Evolutionary conservation across 2,888 invertebrate species (phyloP), one percentile per base, ranked within the genome.

Genomic region (Platypus cylindrus): DNA sequence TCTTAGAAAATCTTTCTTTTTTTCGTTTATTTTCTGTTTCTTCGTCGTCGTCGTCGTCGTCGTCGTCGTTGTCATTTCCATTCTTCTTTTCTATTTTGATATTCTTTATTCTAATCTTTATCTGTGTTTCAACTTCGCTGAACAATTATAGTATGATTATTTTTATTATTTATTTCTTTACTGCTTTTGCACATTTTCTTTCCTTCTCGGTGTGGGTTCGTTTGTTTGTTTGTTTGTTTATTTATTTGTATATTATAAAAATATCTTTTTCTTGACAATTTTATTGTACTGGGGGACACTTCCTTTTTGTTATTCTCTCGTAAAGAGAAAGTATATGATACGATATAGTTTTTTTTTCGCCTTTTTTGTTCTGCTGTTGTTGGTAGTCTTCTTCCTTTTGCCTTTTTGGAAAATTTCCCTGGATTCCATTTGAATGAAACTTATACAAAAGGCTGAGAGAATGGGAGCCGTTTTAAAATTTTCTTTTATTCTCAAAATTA

Each of bases 61-160:
- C n/a, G n/a, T n/a, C n/a, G n/a, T n/a, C n/a, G n/a, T n/a, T n/a
- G n/a, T n/a, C n/a, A n/a, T n/a, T n/a, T n/a, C n/a, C n/a, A n/a
- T n/a, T n/a, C n/a, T n/a, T n/a, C n/a, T n/a, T n/a, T n/a, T n/a
- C n/a, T n/a, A n/a, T n/a, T n/a, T n/a, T n/a, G n/a, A n/a, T n/a
- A n/a, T n/a, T 20, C 49, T 50, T 54, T 55, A 56, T 57, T 58
- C 57, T 57, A 55, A 55, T 53, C 58, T 58, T 58, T 58, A 58
- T 58, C 58, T 58, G 49, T 47, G 44, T 28, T 56, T 56, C 54
- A 54, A 47, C 51, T 48, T 43, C 47, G 48, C 40, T 50, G 52
- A 46, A 45, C 46, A 48, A 47, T 52, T 48, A 45, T 42, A 30
- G 40, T 27, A 13, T 9, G 22, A 24, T 42, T 33, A 37, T 17